Base-by-base conservation (phyloP, 1,140 invertebrate species). In the Drosophila gunungcola region DNA sequence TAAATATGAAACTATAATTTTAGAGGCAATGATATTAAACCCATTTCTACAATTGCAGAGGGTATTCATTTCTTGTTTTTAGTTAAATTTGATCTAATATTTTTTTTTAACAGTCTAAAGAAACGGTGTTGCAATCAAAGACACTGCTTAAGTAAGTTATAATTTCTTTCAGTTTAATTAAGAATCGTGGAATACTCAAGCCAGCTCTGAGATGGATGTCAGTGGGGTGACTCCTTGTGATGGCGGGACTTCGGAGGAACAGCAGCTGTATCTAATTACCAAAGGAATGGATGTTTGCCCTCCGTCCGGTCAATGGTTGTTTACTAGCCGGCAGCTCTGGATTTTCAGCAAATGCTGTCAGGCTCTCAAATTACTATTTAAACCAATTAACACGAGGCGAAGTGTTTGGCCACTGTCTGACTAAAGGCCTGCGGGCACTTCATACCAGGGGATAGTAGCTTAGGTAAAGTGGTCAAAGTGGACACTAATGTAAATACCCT, bases 321-420 rank as follows among this genome's bases (percentile, higher is more conserved):
- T 49, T 10, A 12, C 13, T 3, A 12, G n/a, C 9, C 32, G 52
- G 51, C n/a, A 48, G 55, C n/a, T 39, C 52, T 72, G 67, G 82
- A 79, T 86, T 89, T 88, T 42, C 60, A 65, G 52, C 67, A 79
- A 64, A 60, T 67, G 60, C 42, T 32, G 48, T 45, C 45, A 36
- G 36, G 58, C 45, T 80, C 76, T 88, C 75, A 57, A 76, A 78
- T 89, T 90, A 90, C 84, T 84, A 73, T 89, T 78, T 84, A 89
- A 89, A 83, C 84, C 68, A 90, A 89, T 89, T 90, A 89, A 89
- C 84, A 78, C 72, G 56, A 64, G 49, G 49, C 43, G 58, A 41
- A 54, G 72, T 75, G 73, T 62, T 57, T 41, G 27, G 34, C 29
- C 25, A 10, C 13, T 21, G 60, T 29, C 38, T 61, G 2, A 29